Percentiles rank a stretch among this genome's conserved stretches.
These are phyloP conservation scores for Grallaria varia DNA, from an alignment of 2,113 vertebrate genomes.

Conservation along the genomic window DNA sequence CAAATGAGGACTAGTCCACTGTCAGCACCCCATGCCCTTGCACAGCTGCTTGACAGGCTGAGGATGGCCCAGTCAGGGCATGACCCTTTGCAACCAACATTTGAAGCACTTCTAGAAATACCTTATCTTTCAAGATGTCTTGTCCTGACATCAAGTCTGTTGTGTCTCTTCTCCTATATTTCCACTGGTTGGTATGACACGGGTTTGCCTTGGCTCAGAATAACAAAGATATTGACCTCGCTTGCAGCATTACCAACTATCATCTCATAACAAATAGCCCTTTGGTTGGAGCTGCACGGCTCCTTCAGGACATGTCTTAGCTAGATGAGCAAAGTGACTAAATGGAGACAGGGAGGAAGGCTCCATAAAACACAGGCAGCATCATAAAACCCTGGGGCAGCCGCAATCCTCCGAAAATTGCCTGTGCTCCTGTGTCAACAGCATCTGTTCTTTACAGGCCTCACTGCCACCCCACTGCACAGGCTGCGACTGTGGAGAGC, in stretches of 20 bases:
- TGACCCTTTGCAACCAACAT: neutral
- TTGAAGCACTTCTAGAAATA: neutral
- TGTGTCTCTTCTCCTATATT: neutral
- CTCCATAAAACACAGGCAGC: neutral
- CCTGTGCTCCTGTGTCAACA: fast-evolving
- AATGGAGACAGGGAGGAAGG: neutral
- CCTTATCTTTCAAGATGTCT: neutral
- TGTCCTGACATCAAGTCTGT: neutral
- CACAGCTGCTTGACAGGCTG: neutral
- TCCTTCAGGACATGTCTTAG: neutral
- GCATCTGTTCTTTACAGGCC: neutral
- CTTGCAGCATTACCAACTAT: neutral
- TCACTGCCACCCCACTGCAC: fast-evolving
- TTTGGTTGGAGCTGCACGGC: neutral
- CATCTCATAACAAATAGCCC: fast-evolving
- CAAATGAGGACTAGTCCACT: neutral
- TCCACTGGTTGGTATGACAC: fast-evolving
- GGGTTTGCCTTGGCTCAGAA: fast-evolving
- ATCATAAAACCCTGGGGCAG: fast-evolving
- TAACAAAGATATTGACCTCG: fast-evolving
- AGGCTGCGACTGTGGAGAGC: neutral
- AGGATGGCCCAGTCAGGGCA: neutral
- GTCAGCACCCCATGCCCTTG: neutral
- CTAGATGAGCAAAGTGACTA: neutral
- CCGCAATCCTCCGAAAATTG: neutral